A percentile compares a stretch with the other conserved stretches of the same genome.
These are phyloP conservation scores for Rhorus exstirpatorius DNA, from an alignment of 2,888 invertebrate genomes.

Conservation along the genomic window DNA sequence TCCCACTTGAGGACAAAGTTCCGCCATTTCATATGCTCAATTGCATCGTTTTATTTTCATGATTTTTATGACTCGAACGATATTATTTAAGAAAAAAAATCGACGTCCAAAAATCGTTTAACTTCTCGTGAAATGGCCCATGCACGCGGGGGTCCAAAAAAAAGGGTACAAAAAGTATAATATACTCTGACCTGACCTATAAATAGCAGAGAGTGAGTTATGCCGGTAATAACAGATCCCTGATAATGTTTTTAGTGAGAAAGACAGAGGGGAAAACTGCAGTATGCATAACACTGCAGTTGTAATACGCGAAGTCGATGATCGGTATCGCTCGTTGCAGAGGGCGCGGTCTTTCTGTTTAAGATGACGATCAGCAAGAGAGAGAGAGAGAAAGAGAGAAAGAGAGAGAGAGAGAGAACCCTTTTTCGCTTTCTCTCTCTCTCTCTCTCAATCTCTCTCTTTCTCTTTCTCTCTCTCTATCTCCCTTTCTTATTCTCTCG, in stretches of 20 bases:
- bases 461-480: not conserved
- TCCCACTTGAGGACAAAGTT: too few relatives aligned
- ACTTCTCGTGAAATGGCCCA: not conserved
- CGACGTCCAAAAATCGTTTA: too few relatives aligned
- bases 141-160: not conserved
- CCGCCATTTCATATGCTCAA: too few relatives aligned
- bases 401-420: conserved; percentile 75
- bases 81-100: not conserved
- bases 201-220: conserved; percentile 74
- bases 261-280: not conserved
- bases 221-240: conserved; percentile 78
- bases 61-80: not conserved
- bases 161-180: conserved; percentile 4
- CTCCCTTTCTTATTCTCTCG: not conserved
- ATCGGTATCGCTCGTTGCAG: conserved; percentile 71
- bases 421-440: not conserved
- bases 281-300: conserved; percentile 22
- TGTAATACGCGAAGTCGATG: conserved; percentile 59
- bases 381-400: not conserved
- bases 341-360: conserved; percentile 72
- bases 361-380: conserved; percentile 25
- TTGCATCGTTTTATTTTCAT: too few relatives aligned
- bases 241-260: conserved; percentile 65
- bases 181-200: conserved; percentile 71
- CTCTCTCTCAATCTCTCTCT: not conserved